phyloP scores from a whole-genome alignment of 2,113 vertebrate species.

The Rhinolophus ferrumequinum region DNA sequence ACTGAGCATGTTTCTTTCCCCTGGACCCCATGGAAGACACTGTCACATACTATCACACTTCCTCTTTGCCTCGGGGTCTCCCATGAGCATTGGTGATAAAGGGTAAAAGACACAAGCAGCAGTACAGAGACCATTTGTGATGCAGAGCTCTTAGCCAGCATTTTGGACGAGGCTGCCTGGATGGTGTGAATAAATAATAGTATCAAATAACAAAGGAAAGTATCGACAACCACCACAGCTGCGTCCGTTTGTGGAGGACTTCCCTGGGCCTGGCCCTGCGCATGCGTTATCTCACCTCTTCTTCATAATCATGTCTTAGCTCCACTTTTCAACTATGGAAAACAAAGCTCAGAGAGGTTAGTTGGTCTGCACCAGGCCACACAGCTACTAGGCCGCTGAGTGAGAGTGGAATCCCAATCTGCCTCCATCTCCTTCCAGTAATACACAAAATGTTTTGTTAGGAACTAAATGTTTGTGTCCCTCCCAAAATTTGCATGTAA shows the following conservation, averaged over 20 bases:
- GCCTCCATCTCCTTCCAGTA: not conserved
- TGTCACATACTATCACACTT: not conserved
- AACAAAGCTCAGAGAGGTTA: not conserved
- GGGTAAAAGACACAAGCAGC: not conserved
- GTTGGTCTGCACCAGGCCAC: not conserved
- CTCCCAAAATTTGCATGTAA: not conserved
- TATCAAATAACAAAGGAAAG: not conserved
- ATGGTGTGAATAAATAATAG: not conserved
- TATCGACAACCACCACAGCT: too few species aligned
- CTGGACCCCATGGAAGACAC: not conserved
- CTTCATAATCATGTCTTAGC: too few species aligned
- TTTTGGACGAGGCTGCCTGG: not conserved
- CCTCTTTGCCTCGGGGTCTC: not conserved
- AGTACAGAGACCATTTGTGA: too few species aligned
- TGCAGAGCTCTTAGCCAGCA: not conserved
- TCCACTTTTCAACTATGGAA: not conserved
- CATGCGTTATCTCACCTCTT: accelerated
- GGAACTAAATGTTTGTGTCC: not conserved
- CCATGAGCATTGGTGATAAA: not conserved
- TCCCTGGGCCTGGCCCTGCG: not conserved
- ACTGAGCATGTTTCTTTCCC: not conserved
- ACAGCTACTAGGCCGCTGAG: accelerated
- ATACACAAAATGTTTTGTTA: accelerated
- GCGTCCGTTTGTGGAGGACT: accelerated
- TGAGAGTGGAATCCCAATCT: accelerated